Conservation (phyloP, 2,888 invertebrate species). For the Myopa tessellatipennis region DNA sequence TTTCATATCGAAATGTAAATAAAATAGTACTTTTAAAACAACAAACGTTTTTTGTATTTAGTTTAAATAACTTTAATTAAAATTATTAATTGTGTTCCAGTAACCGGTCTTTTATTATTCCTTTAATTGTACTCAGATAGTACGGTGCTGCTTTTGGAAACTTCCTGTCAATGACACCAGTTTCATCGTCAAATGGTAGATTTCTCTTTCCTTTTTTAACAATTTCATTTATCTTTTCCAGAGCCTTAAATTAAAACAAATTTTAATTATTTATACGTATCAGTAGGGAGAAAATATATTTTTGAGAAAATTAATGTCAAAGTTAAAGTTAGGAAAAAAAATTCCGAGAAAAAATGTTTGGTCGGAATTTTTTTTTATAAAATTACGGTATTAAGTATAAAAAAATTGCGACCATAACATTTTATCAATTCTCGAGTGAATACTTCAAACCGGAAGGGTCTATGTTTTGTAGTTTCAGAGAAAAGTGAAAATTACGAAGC, state of each 20-base stretch:
- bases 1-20: no score
- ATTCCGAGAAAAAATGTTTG: no score
- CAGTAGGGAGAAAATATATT: background rate
- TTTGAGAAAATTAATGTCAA: no score
- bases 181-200: conserved; percentile 59
- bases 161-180: conserved; percentile 42
- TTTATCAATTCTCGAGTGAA: no score
- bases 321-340: no score
- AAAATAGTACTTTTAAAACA: no score
- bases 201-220: conserved; percentile 61
- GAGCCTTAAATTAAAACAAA: conserved; percentile 51
- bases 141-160: conserved; percentile 43
- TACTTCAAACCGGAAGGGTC: no score
- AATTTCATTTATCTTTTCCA: conserved; percentile 62
- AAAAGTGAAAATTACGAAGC: no score
- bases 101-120: conserved; percentile 57
- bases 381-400: no score
- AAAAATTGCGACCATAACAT: no score
- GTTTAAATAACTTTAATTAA: background rate
- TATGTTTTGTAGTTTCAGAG: no score
- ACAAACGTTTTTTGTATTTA: background rate
- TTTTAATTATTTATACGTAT: background rate
- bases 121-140: conserved; percentile 48
- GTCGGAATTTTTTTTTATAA: no score
- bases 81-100: conserved; percentile 50